A percentile compares a stretch with the other conserved stretches of the same genome.
Conservation (phyloP, 2,113 vertebrate species). For the Aythya baeri region DNA sequence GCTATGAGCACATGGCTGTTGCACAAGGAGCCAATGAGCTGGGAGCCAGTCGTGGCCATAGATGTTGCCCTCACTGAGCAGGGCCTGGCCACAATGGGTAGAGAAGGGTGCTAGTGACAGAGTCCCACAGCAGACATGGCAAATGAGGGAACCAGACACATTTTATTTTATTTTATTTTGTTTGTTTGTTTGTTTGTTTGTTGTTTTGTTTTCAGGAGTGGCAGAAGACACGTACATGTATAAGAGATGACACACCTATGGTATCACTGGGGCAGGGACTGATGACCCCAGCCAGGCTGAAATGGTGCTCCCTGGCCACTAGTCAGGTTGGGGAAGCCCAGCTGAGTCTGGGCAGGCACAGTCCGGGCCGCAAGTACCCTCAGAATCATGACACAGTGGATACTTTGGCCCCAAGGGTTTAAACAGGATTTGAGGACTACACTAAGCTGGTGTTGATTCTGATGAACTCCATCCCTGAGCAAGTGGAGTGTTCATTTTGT, state of each 20-base stretch:
- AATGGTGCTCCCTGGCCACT: background rate
- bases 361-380: background rate
- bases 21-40: background rate
- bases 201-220: background rate
- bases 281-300: background rate
- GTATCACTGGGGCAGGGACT: background rate
- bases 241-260: background rate
- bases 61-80: background rate
- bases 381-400: background rate
- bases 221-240: background rate
- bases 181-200: no score
- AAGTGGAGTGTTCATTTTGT: background rate
- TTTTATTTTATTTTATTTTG: no score
- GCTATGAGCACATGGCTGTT: background rate
- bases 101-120: background rate
- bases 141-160: background rate
- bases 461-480: background rate
- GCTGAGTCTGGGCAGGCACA: background rate
- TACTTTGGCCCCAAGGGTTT: rapidly evolving
- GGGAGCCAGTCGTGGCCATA: background rate
- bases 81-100: background rate
- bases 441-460: background rate
- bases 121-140: background rate
- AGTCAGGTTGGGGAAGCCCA: no score
- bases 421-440: background rate